These are phyloP conservation scores for Chamaea fasciata DNA, from an alignment of 2,113 vertebrate species.

Conservation along the genomic window DNA sequence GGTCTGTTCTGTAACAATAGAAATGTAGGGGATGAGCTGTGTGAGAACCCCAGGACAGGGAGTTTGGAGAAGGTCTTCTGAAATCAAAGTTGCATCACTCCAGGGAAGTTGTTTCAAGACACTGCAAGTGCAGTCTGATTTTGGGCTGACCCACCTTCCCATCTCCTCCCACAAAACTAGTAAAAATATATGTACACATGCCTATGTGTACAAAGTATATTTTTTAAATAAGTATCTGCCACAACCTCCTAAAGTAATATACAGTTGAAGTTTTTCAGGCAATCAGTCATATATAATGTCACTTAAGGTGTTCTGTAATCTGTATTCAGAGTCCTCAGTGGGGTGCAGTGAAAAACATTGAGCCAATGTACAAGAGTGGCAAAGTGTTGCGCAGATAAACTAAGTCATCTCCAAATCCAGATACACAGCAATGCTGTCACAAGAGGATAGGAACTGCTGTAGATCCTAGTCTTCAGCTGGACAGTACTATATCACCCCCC, in stretches of 20 bases:
- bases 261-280: background rate
- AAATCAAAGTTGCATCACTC: background rate
- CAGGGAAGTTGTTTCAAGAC: background rate
- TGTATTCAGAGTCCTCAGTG: accelerated
- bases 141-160: background rate
- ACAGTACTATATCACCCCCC: background rate
- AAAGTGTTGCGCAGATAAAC: background rate
- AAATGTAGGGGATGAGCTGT: accelerated
- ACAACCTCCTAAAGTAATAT: background rate
- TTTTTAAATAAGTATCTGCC: background rate
- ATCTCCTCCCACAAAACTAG: background rate
- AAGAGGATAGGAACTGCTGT: background rate
- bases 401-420: background rate
- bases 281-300: accelerated
- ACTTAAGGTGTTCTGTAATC: background rate
- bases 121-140: background rate
- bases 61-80: background rate
- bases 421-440: accelerated
- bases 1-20: background rate
- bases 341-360: background rate
- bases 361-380: accelerated
- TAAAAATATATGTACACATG: background rate
- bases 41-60: accelerated
- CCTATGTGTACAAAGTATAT: background rate
- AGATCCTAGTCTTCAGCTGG: background rate